These are phyloP conservation scores for Mastomys natalensis DNA, from an alignment of 2,113 vertebrate species.

Conservation along the genomic window DNA sequence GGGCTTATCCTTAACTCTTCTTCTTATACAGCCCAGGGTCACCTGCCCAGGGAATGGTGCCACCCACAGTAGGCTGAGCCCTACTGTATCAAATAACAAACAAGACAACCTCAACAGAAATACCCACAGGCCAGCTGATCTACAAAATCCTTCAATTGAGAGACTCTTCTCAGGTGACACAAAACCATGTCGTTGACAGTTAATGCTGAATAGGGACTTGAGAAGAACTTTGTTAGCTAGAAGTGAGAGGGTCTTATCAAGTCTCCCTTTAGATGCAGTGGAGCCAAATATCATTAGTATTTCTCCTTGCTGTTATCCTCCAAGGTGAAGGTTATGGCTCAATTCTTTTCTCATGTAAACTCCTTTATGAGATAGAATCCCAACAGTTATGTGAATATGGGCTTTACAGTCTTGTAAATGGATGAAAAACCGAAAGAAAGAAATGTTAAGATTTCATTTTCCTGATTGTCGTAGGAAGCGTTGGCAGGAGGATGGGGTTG, in stretches of 20 bases:
- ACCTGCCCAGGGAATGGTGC: background rate
- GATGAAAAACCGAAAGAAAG: background rate
- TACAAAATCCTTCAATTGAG: background rate
- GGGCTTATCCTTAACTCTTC: background rate
- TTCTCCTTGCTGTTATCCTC: background rate
- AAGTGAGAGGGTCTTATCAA: background rate
- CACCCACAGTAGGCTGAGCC: background rate
- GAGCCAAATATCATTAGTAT: background rate
- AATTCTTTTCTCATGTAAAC: background rate
- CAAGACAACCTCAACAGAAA: background rate
- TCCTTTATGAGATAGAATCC: background rate
- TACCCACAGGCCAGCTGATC: background rate
- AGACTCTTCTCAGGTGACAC: background rate
- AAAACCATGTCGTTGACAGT: background rate
- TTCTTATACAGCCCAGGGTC: background rate
- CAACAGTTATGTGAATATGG: background rate
- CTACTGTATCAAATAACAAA: background rate
- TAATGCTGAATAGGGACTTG: too few relatives aligned
- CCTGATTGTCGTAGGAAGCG: background rate
- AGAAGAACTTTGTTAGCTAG: background rate
- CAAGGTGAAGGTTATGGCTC: background rate
- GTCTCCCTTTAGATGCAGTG: background rate
- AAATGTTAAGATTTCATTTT: conserved; percentile 10
- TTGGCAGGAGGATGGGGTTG: background rate
- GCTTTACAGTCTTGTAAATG: background rate